Percentiles rank a stretch among this genome's conserved stretches.
phyloP scores from a whole-genome alignment of 2,113 vertebrate species.

The Cyanoderma ruficeps region DNA sequence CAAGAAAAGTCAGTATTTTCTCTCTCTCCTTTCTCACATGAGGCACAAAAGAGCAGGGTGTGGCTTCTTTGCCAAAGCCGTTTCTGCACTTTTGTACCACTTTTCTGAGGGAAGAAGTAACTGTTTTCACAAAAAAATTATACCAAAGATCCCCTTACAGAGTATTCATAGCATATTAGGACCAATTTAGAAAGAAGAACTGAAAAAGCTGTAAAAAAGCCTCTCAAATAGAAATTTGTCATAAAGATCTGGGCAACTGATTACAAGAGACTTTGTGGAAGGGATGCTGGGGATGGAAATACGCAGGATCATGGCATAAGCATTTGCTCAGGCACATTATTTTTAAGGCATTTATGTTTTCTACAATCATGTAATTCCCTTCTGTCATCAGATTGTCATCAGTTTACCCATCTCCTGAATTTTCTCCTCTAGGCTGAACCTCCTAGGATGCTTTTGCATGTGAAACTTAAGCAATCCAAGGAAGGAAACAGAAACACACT shows the following conservation, averaged over 20 bases:
- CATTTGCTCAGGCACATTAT: background rate
- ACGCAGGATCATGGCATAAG: background rate
- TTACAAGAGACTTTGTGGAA: background rate
- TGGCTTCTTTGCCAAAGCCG: background rate
- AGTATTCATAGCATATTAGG: background rate
- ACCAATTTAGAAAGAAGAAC: background rate
- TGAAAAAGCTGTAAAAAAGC: background rate
- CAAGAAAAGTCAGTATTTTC: background rate
- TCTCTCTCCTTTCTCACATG: background rate
- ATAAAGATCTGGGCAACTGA: background rate
- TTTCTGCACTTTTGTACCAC: background rate
- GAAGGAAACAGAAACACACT: background rate
- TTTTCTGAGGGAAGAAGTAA: background rate
- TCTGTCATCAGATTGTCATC: background rate
- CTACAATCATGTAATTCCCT: background rate
- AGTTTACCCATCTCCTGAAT: background rate
- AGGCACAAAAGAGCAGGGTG: rapidly evolving
- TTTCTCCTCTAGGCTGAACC: background rate
- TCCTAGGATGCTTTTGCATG: background rate
- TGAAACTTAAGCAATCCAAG: background rate
- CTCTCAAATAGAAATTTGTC: background rate
- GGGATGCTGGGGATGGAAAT: background rate
- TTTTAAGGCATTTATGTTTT: conserved; percentile 1
- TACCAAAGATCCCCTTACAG: background rate
- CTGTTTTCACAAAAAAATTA: background rate